These are phyloP conservation scores for Philaethria dido DNA, from an alignment of 2,888 invertebrate species.

Conservation along the genomic window DNA sequence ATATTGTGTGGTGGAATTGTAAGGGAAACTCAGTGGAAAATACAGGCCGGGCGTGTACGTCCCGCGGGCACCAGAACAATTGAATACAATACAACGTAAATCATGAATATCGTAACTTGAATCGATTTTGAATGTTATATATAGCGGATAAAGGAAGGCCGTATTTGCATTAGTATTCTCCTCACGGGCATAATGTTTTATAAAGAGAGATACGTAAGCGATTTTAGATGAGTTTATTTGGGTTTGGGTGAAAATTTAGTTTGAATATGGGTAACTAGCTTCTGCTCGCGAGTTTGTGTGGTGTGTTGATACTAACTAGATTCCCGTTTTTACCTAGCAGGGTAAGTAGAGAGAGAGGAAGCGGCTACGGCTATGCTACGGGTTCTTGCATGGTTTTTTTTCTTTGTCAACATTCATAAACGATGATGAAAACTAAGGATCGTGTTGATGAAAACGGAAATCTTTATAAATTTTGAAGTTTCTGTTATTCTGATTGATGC, in stretches of 20 bases:
- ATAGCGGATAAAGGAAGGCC: constrained; percentile 29
- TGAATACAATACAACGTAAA: constrained; percentile 30
- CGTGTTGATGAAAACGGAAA: too few species aligned
- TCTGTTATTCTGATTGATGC: too few species aligned
- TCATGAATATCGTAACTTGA: constrained; percentile 17
- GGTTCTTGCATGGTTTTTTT: too few species aligned
- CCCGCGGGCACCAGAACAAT: constrained; percentile 31
- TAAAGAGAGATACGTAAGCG: constrained; percentile 1
- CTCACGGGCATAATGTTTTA: constrained; percentile 22
- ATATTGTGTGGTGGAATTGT: background rate
- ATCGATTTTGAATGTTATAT: constrained; percentile 34
- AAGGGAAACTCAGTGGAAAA: background rate
- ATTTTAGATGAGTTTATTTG: constrained; percentile 10
- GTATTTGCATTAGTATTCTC: constrained; percentile 30
- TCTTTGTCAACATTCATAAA: too few species aligned
- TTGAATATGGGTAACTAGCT: background rate
- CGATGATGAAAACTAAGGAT: too few species aligned
- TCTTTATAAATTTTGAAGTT: too few species aligned
- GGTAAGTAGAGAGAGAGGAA: too few species aligned
- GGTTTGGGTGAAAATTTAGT: background rate
- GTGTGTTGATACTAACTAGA: too few species aligned
- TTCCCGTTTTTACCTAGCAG: too few species aligned
- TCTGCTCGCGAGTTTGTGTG: too few species aligned
- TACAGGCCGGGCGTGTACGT: constrained; percentile 11
- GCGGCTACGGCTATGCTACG: too few species aligned